Evolutionary conservation across 2,888 invertebrate genomes (phyloP).

Genomic region (Tiphia femorata): DNA sequence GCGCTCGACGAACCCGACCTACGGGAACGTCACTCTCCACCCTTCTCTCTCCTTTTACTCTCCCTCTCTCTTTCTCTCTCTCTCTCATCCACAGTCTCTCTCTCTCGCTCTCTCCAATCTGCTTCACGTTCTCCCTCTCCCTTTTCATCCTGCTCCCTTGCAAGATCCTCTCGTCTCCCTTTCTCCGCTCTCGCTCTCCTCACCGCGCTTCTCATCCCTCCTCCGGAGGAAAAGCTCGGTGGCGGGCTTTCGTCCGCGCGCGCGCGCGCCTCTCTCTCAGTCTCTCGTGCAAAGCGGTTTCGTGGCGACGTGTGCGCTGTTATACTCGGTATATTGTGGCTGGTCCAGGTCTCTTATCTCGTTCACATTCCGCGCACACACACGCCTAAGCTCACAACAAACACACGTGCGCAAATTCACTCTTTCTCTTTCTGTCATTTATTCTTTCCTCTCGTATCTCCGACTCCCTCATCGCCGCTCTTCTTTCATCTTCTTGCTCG

Average conservation of each 20-base stretch:
- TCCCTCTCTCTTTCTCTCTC: neutral
- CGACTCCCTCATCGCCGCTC: too few relatives aligned
- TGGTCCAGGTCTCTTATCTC: conserved; percentile 42
- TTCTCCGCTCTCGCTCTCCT: neutral
- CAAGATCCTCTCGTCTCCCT: neutral
- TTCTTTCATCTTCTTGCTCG: too few relatives aligned
- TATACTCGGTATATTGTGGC: conserved; percentile 31
- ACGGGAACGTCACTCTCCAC: neutral
- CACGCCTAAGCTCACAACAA: neutral
- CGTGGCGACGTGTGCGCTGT: conserved; percentile 38
- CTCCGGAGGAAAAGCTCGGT: neutral
- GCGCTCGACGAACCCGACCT: conserved; percentile 36
- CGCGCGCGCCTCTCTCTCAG: conserved; percentile 39
- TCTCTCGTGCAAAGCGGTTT: conserved; percentile 45
- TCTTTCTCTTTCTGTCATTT: neutral
- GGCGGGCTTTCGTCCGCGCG: conserved; percentile 12
- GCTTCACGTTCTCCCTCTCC: neutral
- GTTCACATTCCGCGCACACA: neutral
- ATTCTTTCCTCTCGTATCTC: neutral
- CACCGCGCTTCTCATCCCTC: conserved; percentile 2
- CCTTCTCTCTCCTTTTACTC: neutral
- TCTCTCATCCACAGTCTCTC: neutral
- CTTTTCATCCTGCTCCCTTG: neutral
- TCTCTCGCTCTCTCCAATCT: neutral
- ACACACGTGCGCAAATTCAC: too few relatives aligned